Conservation (phyloP, 2,113 vertebrate species). For the Xenopus tropicalis region DNA sequence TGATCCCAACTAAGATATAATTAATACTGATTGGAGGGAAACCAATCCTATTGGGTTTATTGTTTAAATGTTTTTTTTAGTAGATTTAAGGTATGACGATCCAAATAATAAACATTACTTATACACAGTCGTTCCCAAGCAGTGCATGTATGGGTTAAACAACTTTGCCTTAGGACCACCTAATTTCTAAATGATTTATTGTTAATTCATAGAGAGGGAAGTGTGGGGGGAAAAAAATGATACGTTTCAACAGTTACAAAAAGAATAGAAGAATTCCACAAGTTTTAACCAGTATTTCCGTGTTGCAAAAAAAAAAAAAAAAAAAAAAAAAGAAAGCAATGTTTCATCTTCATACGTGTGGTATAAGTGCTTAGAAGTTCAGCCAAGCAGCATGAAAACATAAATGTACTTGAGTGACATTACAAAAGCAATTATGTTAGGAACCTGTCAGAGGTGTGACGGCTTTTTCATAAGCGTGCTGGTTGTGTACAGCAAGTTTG, state of each 20-base stretch:
- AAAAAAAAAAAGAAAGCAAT: background rate
- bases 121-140: too few relatives aligned
- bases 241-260: background rate
- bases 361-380: constrained; percentile 56
- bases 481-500: constrained; percentile 63
- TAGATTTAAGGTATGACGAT: too few relatives aligned
- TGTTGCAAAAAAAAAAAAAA: constrained; percentile 49
- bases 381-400: constrained; percentile 63
- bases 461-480: constrained; percentile 50
- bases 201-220: too few relatives aligned
- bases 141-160: too few relatives aligned
- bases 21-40: too few relatives aligned
- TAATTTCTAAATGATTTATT: too few relatives aligned
- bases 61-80: too few relatives aligned
- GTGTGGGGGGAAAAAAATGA: too few relatives aligned
- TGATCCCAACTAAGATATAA: too few relatives aligned
- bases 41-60: too few relatives aligned
- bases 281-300: constrained; percentile 58
- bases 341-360: constrained; percentile 64
- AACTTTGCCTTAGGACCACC: too few relatives aligned
- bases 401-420: constrained; percentile 67
- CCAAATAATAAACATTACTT: too few relatives aligned
- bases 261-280: constrained; percentile 46
- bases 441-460: constrained; percentile 64
- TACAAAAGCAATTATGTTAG: constrained; percentile 69